phyloP scores from a whole-genome alignment of 2,113 vertebrate species.

The Alexandromys fortis region DNA sequence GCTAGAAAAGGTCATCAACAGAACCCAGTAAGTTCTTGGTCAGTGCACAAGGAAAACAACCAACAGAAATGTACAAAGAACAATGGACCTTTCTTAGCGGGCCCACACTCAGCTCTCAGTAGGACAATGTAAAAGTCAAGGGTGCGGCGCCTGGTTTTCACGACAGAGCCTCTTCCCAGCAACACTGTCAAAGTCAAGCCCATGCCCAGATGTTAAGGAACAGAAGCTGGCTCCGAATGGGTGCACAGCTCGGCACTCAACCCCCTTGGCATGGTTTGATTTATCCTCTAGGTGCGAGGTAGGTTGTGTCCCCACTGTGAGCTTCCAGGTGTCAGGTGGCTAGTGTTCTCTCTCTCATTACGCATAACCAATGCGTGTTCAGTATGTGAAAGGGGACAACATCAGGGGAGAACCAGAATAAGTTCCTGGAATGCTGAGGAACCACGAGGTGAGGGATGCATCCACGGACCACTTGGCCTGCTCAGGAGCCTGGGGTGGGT shows the following conservation, averaged over 20 bases:
- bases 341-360: accelerated
- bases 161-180: neutral
- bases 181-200: accelerated
- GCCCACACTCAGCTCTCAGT: neutral
- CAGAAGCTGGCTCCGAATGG: accelerated
- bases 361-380: accelerated
- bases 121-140: no score
- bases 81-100: neutral
- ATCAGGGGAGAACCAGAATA: accelerated
- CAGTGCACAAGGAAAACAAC: neutral
- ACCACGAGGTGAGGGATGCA: accelerated
- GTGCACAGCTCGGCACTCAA: accelerated
- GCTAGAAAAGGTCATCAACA: neutral
- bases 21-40: neutral
- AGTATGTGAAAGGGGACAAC: accelerated
- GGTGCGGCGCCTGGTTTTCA: accelerated
- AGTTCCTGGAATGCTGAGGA: neutral
- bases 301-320: accelerated
- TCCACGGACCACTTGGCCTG: neutral
- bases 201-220: neutral
- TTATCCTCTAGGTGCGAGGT: accelerated
- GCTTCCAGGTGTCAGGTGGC: accelerated
- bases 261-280: accelerated
- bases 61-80: neutral
- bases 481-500: neutral